Evolutionary conservation across 2,888 invertebrate genomes (phyloP).

Genomic region (Epirrhoe alternata): DNA sequence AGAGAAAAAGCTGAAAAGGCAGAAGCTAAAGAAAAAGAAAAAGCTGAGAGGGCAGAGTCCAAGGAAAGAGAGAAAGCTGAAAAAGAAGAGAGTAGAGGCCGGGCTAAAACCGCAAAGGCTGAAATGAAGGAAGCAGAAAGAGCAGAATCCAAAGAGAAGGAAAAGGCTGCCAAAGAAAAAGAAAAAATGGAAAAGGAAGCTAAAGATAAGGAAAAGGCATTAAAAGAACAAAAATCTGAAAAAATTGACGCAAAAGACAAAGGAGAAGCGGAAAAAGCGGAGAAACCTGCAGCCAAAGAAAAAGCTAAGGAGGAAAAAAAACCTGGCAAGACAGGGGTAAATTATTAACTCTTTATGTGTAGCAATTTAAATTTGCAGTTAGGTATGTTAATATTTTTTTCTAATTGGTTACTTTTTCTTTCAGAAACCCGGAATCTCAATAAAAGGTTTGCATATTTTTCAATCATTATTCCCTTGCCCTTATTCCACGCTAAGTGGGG

Average conservation of each 20-base stretch:
- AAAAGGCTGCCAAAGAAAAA: constrained; percentile 32
- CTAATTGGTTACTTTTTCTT: constrained; percentile 25
- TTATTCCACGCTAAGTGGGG: too few species aligned
- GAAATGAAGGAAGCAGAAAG: constrained; percentile 15
- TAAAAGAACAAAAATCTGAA: constrained; percentile 29
- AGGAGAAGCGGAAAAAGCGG: constrained; percentile 4
- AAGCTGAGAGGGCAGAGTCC: constrained; percentile 18
- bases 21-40: constrained; percentile 18
- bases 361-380: background rate
- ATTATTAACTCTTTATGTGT: background rate
- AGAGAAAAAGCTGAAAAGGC: constrained; percentile 34
- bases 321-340: constrained; percentile 25
- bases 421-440: constrained; percentile 46
- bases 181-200: constrained; percentile 23
- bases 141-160: constrained; percentile 27
- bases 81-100: constrained; percentile 23
- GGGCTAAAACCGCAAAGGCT: constrained; percentile 14
- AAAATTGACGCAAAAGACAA: constrained; percentile 21
- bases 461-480: too few species aligned
- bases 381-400: background rate
- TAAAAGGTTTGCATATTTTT: constrained; percentile 45
- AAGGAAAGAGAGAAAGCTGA: constrained; percentile 33
- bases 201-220: constrained; percentile 25
- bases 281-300: constrained; percentile 6
- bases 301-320: constrained; percentile 18